These are phyloP conservation scores for Callionymus lyra DNA, from an alignment of 2,113 vertebrate genomes.

Conservation along the genomic window DNA sequence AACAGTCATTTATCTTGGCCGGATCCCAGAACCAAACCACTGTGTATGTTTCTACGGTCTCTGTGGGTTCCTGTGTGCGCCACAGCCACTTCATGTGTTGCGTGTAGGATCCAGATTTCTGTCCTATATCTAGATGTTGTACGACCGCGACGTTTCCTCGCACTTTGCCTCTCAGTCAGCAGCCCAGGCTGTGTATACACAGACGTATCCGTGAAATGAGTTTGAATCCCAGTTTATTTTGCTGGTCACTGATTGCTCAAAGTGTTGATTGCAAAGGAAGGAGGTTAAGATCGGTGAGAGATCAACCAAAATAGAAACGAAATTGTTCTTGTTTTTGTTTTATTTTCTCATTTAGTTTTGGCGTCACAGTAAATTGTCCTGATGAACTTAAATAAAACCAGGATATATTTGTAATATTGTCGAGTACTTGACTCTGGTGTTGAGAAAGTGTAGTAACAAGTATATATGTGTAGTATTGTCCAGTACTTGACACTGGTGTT, in stretches of 20 bases:
- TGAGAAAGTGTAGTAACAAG: no score
- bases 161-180: conserved; percentile 34
- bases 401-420: no score
- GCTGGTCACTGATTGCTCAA: not conserved
- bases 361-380: no score
- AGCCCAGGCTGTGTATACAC: conserved; percentile 24
- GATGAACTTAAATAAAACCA: no score
- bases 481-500: no score
- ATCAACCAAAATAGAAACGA: no score
- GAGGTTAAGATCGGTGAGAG: no score
- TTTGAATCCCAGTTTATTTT: conserved; percentile 24
- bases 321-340: no score
- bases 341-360: no score
- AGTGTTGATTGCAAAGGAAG: no score
- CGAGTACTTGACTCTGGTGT: no score
- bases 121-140: conserved; percentile 68
- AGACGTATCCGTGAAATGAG: conserved; percentile 24
- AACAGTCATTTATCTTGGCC: conserved; percentile 71
- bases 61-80: conserved; percentile 61
- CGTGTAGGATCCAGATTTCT: conserved; percentile 53
- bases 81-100: conserved; percentile 66
- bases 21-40: conserved; percentile 62
- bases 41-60: conserved; percentile 72
- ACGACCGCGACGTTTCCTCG: conserved; percentile 67
- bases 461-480: no score